Conservation (phyloP, 2,113 vertebrate genomes). For the Pao palembangensis region DNA sequence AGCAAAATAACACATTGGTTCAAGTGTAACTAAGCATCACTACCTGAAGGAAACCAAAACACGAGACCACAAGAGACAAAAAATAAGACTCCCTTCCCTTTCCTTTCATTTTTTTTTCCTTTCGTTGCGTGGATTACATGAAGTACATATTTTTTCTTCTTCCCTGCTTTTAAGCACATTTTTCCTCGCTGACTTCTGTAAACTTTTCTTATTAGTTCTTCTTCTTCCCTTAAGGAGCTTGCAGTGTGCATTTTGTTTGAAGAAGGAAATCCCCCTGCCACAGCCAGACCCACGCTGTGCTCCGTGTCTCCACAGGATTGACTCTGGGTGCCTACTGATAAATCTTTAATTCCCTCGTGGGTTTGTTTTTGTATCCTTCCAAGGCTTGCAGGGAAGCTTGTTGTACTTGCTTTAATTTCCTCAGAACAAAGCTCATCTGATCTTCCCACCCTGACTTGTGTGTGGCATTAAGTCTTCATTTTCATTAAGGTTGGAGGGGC, state of each 20-base stretch:
- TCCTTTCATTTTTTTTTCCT: background rate
- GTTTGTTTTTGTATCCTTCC: constrained; percentile 54
- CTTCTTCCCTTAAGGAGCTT: constrained; percentile 1
- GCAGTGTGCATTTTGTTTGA: constrained; percentile 28
- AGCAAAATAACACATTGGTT: constrained; percentile 22
- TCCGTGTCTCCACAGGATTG: constrained; percentile 41
- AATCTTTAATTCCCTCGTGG: constrained; percentile 65
- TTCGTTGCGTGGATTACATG: background rate
- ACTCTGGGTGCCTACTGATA: constrained; percentile 58
- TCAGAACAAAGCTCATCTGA: constrained; percentile 74
- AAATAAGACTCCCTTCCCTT: background rate
- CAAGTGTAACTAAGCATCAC: constrained; percentile 8
- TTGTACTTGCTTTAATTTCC: constrained; percentile 79
- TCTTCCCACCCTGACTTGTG: constrained; percentile 65
- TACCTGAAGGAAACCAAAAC: background rate
- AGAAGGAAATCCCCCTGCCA: constrained; percentile 22
- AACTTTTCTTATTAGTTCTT: constrained; percentile 18
- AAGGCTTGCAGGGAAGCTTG: constrained; percentile 58
- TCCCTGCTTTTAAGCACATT: constrained; percentile 3
- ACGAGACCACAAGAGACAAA: background rate
- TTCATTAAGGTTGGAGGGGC: constrained; percentile 76
- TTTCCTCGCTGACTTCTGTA: constrained; percentile 1
- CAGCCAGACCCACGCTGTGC: constrained; percentile 50
- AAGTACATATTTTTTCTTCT: background rate
- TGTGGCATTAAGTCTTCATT: constrained; percentile 72